Percentiles rank a stretch among this genome's conserved stretches.
These are phyloP conservation scores for Anseranas semipalmata DNA, from an alignment of 2,113 vertebrate species.

Conservation along the genomic window DNA sequence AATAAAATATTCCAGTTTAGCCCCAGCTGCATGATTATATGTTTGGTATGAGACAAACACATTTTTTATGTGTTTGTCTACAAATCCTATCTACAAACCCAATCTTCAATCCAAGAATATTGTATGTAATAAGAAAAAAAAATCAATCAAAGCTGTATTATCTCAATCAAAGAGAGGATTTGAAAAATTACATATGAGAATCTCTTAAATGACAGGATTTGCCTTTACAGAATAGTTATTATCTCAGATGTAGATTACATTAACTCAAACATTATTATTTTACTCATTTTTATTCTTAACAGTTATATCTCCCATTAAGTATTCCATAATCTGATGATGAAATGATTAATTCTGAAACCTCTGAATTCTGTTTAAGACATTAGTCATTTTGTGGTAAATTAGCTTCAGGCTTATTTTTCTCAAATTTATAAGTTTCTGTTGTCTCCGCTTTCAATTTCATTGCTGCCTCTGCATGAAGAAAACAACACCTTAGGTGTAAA, in stretches of 20 bases:
- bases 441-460: constrained; percentile 54
- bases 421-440: constrained; percentile 46
- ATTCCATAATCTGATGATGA: constrained; percentile 35
- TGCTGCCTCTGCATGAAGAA: constrained; percentile 60
- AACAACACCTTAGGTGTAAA: constrained; percentile 69
- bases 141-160: neutral
- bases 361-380: constrained; percentile 51
- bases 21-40: neutral
- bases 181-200: neutral
- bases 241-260: neutral
- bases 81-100: neutral
- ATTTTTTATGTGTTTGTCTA: neutral
- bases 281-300: constrained; percentile 44
- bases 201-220: neutral
- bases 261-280: neutral
- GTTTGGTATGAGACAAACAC: neutral
- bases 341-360: constrained; percentile 66
- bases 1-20: neutral
- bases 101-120: neutral
- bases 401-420: constrained; percentile 49
- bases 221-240: neutral
- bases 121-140: neutral
- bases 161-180: neutral
- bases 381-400: constrained; percentile 65
- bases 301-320: neutral